Percentiles rank a stretch among this genome's conserved stretches.
Conservation (phyloP, 2,113 vertebrate genomes). For the Trematocara unimaculatum region DNA sequence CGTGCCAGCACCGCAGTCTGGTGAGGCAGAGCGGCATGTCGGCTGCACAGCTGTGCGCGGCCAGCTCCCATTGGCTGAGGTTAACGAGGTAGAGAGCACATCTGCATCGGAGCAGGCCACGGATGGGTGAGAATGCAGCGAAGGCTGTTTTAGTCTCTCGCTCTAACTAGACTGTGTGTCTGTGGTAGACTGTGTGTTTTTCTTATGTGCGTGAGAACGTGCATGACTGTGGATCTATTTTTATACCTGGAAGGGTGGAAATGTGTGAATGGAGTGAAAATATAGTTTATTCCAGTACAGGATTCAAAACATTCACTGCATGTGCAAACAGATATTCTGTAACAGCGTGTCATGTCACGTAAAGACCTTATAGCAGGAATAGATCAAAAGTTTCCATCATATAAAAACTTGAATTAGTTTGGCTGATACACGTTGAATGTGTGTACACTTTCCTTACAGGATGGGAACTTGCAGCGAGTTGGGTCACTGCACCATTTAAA, state of each 20-base stretch:
- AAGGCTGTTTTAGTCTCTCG: background rate
- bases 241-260: background rate
- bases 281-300: background rate
- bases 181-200: background rate
- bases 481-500: background rate
- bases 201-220: background rate
- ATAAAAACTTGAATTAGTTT: background rate
- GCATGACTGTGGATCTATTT: constrained; percentile 19
- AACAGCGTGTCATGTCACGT: background rate
- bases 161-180: background rate
- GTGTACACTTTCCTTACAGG: background rate
- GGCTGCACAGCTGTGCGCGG: constrained; percentile 53
- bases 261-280: background rate
- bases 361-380: background rate
- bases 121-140: constrained; percentile 40
- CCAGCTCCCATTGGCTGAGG: constrained; percentile 58
- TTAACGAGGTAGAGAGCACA: constrained; percentile 64
- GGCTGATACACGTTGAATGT: background rate
- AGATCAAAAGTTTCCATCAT: background rate
- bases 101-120: constrained; percentile 52
- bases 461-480: background rate
- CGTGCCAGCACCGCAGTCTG: constrained; percentile 53
- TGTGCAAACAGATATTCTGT: background rate
- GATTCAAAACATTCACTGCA: background rate
- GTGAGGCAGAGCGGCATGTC: constrained; percentile 39